Evolutionary conservation across 2,888 invertebrate genomes (phyloP).

Genomic region (Ischnura elegans): DNA sequence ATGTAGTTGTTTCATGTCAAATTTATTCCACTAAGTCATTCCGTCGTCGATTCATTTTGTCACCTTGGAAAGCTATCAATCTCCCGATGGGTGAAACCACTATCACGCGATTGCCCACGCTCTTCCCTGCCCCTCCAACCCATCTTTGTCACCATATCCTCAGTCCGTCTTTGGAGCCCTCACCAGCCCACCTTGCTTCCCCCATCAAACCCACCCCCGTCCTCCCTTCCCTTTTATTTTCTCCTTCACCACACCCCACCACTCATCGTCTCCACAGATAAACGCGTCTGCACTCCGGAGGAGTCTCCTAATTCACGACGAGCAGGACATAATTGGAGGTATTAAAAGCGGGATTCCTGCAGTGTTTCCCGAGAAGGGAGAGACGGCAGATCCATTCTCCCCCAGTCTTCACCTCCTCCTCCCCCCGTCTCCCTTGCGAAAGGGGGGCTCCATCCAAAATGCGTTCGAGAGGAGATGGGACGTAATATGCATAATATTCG

Average conservation of each 20-base stretch:
- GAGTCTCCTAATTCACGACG: conserved; percentile 26
- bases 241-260: neutral
- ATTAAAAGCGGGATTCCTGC: conserved; percentile 38
- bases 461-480: conserved; percentile 2
- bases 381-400: neutral
- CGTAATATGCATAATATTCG: conserved; percentile 20
- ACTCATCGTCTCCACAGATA: neutral
- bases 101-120: neutral
- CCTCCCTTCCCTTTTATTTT: neutral
- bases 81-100: neutral
- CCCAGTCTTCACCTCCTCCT: neutral
- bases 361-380: neutral
- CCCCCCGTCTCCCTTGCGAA: neutral
- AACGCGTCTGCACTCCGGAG: conserved; percentile 32
- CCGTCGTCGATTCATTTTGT: neutral
- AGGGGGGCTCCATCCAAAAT: neutral
- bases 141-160: neutral
- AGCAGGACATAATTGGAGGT: conserved; percentile 21
- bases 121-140: neutral
- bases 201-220: neutral
- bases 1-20: too few species aligned
- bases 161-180: too few species aligned
- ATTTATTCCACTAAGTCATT: too few species aligned
- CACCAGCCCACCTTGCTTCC: too few species aligned
- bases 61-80: neutral